Conservation (phyloP, 2,113 vertebrate species). For the Heliornis fulica region DNA sequence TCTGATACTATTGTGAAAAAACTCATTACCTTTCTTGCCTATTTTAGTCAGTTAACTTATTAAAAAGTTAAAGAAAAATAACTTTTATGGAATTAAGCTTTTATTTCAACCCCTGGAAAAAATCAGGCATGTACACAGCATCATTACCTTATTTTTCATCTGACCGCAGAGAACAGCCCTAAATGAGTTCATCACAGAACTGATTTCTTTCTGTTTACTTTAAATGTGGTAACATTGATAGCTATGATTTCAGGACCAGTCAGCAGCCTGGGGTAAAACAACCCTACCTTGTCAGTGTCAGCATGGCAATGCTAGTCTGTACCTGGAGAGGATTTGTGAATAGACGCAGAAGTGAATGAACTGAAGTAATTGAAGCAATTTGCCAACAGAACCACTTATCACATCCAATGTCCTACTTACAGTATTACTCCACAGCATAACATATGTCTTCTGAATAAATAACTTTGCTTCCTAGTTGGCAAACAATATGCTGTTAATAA, state of each 20-base stretch:
- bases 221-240: neutral
- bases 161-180: neutral
- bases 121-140: neutral
- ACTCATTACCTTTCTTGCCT: conserved; percentile 19
- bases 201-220: neutral
- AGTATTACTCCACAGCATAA: conserved; percentile 4
- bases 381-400: neutral
- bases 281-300: neutral
- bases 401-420: neutral
- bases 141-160: conserved; percentile 15
- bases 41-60: conserved; percentile 25
- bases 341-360: neutral
- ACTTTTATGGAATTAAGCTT: neutral
- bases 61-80: conserved; percentile 4
- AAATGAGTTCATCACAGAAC: neutral
- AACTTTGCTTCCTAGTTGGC: neutral
- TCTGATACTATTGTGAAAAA: conserved; percentile 38
- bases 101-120: neutral
- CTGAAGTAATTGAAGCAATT: neutral
- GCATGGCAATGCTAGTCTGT: neutral
- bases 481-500: conserved; percentile 58
- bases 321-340: neutral
- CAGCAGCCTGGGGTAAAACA: neutral
- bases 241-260: neutral
- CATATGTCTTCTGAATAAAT: conserved; percentile 5